Percentiles rank a stretch among this genome's conserved stretches.
Conservation (phyloP, 2,888 invertebrate species). For the Rhyacophila evoluta region DNA sequence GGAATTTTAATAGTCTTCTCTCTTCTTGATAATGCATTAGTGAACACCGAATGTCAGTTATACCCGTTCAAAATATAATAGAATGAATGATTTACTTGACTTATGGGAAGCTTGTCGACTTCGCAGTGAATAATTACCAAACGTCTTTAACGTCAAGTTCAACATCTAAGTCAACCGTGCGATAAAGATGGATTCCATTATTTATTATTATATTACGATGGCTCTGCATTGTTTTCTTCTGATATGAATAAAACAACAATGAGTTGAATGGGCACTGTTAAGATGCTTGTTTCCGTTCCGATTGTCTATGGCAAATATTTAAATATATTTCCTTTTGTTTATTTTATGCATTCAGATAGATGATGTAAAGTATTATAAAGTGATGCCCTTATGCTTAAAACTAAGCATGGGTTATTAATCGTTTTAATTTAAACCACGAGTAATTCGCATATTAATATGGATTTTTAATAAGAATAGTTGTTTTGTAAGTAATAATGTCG, state of each 20-base stretch:
- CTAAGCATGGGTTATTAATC: too few relatives aligned
- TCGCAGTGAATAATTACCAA: background rate
- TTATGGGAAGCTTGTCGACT: background rate
- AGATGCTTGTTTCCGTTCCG: background rate
- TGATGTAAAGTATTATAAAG: background rate
- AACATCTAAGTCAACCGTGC: background rate
- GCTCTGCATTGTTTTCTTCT: background rate
- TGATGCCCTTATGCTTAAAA: too few relatives aligned
- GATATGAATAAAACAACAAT: constrained; percentile 1
- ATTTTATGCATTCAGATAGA: background rate
- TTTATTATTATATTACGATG: background rate
- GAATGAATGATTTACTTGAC: background rate
- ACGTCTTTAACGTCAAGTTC: background rate
- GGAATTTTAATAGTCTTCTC: constrained; percentile 52
- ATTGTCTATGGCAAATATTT: background rate
- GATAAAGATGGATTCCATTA: background rate
- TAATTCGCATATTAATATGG: too few relatives aligned
- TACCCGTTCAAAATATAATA: background rate
- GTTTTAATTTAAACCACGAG: too few relatives aligned
- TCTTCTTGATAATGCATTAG: constrained; percentile 34
- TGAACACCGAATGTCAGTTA: constrained; percentile 1
- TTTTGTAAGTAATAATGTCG: too few relatives aligned
- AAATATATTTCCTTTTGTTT: background rate
- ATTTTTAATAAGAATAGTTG: too few relatives aligned
- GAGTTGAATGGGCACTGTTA: background rate